Evolutionary conservation across 2,888 invertebrate genomes (phyloP), one percentile per base, ranked within the genome.

Genomic region (Catocala nupta): DNA sequence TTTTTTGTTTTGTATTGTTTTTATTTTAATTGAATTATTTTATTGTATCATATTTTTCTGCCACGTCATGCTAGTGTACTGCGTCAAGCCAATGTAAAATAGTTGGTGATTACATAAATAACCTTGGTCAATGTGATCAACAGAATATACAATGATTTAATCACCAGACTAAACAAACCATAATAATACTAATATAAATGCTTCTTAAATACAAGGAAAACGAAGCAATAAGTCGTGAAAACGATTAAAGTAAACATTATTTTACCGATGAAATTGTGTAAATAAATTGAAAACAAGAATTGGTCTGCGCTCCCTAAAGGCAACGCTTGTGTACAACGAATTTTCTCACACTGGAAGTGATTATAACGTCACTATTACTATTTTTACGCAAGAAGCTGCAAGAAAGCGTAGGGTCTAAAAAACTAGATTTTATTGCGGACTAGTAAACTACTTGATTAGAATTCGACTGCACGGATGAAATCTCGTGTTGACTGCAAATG

Each of bases 221-320:
- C 54, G 57, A 9, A 50, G 43, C n/a, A n/a, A 60, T 50, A 33
- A 57, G 50, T 33, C 39, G 7, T 51, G 25, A 13, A 60, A 16
- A 39, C 25, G 42, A 36, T 44, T 45, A 42, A 65, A 63, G 63
- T 59, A 65, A 65, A 70, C 53, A 73, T 65, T 64, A 65, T 54
- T 65, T 61, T 39, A 50, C 55, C 59, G 49, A 66, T 59, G 25
- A 50, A 70, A 73, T 57, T 56, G 58, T 62, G 48, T 49, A 66
- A 63, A 73, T 76, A 68, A 63, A 74, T 73, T 68, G 54, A 57
- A 63, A 54, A 63, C 50, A 59, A 16, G 58, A 74, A 71, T 63
- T 69, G 64, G 71, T 45, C 59, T 61, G 10, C 61, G 51, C 33
- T 48, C 52, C 47, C 76, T 36, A n/a, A 64, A 8, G 50, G 47